Conservation (phyloP, 2,797 vertebrate genomes). For the Cryptoprocta ferox region DNA sequence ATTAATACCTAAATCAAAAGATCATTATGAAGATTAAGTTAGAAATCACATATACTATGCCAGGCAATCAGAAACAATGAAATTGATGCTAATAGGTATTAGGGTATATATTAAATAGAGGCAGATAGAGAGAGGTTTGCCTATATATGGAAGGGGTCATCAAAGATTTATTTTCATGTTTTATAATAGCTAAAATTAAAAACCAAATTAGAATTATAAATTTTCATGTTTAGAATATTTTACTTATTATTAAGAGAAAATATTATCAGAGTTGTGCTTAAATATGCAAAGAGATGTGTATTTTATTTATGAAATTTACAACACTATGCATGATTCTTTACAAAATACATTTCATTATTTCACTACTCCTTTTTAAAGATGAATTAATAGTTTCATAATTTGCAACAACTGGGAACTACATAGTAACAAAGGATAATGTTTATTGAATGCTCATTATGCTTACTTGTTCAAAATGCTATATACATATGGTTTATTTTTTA, state of each 20-base stretch:
- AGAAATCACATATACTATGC: background rate
- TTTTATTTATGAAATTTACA: background rate
- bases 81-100: background rate
- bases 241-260: background rate
- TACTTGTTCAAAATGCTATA: background rate
- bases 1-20: background rate
- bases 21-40: background rate
- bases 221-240: constrained; percentile 22
- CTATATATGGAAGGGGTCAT: background rate
- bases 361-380: background rate
- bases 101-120: background rate
- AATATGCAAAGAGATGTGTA: background rate
- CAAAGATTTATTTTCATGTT: background rate
- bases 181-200: constrained; percentile 1
- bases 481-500: background rate
- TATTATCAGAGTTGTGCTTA: background rate
- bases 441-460: background rate
- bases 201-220: background rate
- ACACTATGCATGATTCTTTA: background rate
- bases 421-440: background rate
- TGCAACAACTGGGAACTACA: background rate
- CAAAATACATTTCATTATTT: background rate
- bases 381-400: background rate
- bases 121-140: background rate
- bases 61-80: background rate